Conservation (phyloP, 2,888 invertebrate genomes). For the Magallana nippona region DNA sequence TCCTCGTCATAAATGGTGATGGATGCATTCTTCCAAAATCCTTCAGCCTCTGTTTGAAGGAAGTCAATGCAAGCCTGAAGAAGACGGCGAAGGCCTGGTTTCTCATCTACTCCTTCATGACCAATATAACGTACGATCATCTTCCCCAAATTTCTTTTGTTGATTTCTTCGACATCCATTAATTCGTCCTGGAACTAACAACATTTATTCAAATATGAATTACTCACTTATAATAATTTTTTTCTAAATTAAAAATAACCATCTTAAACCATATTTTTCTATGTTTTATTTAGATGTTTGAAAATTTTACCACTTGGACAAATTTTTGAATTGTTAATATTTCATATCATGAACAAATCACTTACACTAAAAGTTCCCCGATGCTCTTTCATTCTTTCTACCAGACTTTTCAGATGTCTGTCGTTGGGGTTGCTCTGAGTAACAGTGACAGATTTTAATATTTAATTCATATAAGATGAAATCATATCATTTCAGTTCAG, state of each 20-base stretch:
- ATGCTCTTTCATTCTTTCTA: not conserved
- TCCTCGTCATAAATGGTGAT: slow-evolving; percentile 39
- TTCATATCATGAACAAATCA: not conserved
- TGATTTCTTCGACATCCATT: slow-evolving; percentile 21
- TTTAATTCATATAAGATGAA: too few relatives aligned
- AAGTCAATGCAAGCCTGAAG: slow-evolving; percentile 39
- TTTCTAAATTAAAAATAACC: too few relatives aligned
- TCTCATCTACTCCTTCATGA: slow-evolving; percentile 34
- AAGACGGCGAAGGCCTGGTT: slow-evolving; percentile 33
- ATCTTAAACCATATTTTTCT: too few relatives aligned
- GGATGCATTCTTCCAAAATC: slow-evolving; percentile 35
- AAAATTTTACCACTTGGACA: not conserved
- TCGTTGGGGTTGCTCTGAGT: not conserved
- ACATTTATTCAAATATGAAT: not conserved
- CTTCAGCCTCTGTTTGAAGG: not conserved
- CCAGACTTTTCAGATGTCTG: not conserved
- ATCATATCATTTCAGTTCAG: not conserved
- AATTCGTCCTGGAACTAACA: slow-evolving; percentile 36
- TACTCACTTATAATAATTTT: too few relatives aligned
- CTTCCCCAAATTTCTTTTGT: slow-evolving; percentile 39
- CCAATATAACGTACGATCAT: slow-evolving; percentile 38
- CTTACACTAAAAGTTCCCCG: not conserved
- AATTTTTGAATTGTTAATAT: not conserved
- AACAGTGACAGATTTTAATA: not conserved
- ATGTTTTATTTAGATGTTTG: too few relatives aligned